These are phyloP conservation scores for Pachyseris speciosa DNA, from an alignment of 64 coral and sea anemone species.

Conservation along the genomic window DNA sequence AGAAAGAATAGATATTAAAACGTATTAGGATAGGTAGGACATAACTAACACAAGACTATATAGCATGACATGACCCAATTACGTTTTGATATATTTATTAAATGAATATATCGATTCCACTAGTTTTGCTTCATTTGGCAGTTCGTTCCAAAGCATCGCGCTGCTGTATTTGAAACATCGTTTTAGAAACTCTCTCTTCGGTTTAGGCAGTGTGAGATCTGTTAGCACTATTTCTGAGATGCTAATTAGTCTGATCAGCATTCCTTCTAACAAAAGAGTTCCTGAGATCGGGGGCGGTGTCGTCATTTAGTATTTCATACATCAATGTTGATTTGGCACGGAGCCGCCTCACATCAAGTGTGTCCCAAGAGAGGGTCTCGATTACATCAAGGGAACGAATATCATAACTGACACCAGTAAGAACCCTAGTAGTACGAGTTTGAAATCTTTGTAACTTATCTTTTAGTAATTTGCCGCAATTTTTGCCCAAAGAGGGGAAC, in stretches of 20 bases:
- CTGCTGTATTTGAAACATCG: constrained; percentile 46
- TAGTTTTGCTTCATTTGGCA: constrained; percentile 10
- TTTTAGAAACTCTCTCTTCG: constrained; percentile 39
- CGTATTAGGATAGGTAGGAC: too few relatives aligned
- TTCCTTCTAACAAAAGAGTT: constrained; percentile 42
- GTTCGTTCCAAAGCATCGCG: constrained; percentile 34
- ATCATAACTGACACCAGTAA: constrained; percentile 24
- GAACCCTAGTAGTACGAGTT: constrained; percentile 19
- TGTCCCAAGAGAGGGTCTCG: neutral
- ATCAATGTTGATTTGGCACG: constrained; percentile 22
- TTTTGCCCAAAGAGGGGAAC: constrained; percentile 3
- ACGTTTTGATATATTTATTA: constrained; percentile 15
- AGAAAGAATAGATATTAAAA: too few relatives aligned
- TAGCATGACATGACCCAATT: neutral
- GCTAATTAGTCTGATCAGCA: constrained; percentile 18
- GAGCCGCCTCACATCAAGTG: neutral
- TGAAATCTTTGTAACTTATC: constrained; percentile 30
- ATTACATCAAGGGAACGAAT: constrained; percentile 9
- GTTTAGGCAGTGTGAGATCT: constrained; percentile 44
- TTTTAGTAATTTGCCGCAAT: neutral
- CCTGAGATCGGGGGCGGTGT: constrained; percentile 18
- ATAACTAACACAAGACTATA: too few relatives aligned
- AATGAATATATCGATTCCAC: constrained; percentile 23
- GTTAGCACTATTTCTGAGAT: constrained; percentile 31
- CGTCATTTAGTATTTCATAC: constrained; percentile 31